Evolutionary conservation across 2,797 vertebrate species (phyloP), one percentile per base, ranked within the genome.

Genomic region (Tamandua tetradactyla): DNA sequence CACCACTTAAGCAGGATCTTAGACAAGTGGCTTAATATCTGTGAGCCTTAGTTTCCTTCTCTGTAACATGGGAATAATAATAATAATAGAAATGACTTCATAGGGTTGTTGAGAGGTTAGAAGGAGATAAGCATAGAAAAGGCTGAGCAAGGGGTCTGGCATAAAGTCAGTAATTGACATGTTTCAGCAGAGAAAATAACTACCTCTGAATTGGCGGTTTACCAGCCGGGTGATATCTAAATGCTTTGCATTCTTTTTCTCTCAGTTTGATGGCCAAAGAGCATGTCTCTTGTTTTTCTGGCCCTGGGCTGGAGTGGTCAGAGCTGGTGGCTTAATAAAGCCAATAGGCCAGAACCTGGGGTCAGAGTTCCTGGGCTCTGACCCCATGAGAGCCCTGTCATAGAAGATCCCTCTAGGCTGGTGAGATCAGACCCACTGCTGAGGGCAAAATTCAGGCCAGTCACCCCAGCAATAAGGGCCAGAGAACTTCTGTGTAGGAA

Each of bases 11-110:
- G 15, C 59, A 32, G 35, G 25, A 71, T 42, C 66, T 40, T 55
- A 7, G 66, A 42, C 47, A 75, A 89, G 55, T 55, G 35, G 40
- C 4, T 86, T 69, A 61, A 66, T 83, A 72, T 72, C 30, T 17
- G 27, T 35, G 42, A 83, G 32, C 62, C 78, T 93, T 49, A 11
- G 35, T 68, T 95, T 85, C 55, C 49, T 75, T 74, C 66, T 93
- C 78, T 94, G 57, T 22, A 47, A 87, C 93, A 82, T 57, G 69
- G 12, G 27, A 22, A 92, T 74, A 59, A 85, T n/a, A 74, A 72
- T 44, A 61, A 42, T 37, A 59, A 49, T 11, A 42, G 10, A 49
- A 89, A 69, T 3, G 7, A 69, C 49, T 47, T 76, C 57, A 7
- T 35, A 42, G 18, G 37, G 0, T 35, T 22, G 0, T 42, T n/a